Evolutionary conservation across 2,888 invertebrate species (phyloP).

Genomic region (Ctenicera cuprea): DNA sequence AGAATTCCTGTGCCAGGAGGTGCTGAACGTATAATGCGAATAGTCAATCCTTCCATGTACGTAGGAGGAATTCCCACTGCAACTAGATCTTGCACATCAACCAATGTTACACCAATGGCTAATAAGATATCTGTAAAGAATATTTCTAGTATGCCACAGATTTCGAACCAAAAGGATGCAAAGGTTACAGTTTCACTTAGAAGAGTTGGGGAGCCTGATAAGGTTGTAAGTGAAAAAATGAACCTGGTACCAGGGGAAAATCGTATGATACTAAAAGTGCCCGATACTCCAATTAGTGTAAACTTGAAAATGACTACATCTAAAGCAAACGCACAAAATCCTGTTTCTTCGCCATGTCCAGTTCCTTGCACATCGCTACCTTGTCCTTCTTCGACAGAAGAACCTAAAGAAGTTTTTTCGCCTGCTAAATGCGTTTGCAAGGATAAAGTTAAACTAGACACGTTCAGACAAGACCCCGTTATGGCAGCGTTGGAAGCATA

Average conservation of each 20-base stretch:
- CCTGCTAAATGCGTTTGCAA: slow-evolving; percentile 18
- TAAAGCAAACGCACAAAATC: too few species aligned
- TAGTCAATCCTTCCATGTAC: background rate
- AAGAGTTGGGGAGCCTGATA: background rate
- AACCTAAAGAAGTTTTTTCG: background rate
- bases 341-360: too few species aligned
- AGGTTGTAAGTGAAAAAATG: background rate
- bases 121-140: background rate
- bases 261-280: background rate
- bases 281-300: background rate
- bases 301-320: background rate
- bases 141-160: slow-evolving; percentile 15
- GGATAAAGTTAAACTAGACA: slow-evolving; percentile 23
- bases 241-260: background rate
- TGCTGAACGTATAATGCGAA: background rate
- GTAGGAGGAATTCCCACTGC: background rate
- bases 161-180: slow-evolving; percentile 1
- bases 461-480: slow-evolving; percentile 52
- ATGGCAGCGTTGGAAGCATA: slow-evolving; percentile 57
- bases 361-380: background rate
- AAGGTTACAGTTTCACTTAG: slow-evolving; percentile 18
- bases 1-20: background rate
- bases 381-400: background rate
- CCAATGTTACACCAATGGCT: background rate
- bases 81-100: background rate